Evolutionary conservation across 2,113 vertebrate species (phyloP), one percentile per base, ranked within the genome.

Genomic region (Cichladusa arquata): DNA sequence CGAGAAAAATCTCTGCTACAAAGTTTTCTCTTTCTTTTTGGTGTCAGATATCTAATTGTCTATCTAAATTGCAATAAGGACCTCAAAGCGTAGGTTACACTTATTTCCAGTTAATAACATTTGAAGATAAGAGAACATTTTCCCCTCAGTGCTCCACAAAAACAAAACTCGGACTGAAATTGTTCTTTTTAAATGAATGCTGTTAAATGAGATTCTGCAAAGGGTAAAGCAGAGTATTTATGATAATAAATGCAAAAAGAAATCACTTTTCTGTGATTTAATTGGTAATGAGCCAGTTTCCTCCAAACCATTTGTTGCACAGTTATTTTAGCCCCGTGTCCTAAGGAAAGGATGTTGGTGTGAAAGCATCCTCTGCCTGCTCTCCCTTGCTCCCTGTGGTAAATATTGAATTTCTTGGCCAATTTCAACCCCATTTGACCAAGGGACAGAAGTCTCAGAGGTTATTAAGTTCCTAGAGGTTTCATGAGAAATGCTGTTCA

Each of bases 1-100:
- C 5, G 19, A 94, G 64, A 87, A 94, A 95, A 96, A 95, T 57
- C 51, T 95, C 69, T 83, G 18, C 72, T 92, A 38, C 50, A 48
- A 82, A 96, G 45, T 91, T 87, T 53, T 51, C 91, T 88, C 74
- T 81, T 57, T 92, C 72, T 94, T 92, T 94, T 92, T 58, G 81
- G 48, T 86, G 50, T 84, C 57, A 1, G 90, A 56, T 96, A 92
- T 91, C 91, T 94, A 95, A 97, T 93, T 95, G 81, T 90, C 88
- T 92, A 94, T 97, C 91, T 97, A 96, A 97, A 97, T 95, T 89
- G 65, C 92, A 95, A 80, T 65, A 93, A 96, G 92, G 79, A 89
- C 44, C 80, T 97, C 60, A 93, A 93, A 96, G 56, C 5, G 2
- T 48, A 90, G 80, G 60, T 92, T 93, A 94, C 51, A 79, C 76